phyloP scores from a whole-genome alignment of 35 echinoderm and acorn worm species.

The Lytechinus variegatus region DNA sequence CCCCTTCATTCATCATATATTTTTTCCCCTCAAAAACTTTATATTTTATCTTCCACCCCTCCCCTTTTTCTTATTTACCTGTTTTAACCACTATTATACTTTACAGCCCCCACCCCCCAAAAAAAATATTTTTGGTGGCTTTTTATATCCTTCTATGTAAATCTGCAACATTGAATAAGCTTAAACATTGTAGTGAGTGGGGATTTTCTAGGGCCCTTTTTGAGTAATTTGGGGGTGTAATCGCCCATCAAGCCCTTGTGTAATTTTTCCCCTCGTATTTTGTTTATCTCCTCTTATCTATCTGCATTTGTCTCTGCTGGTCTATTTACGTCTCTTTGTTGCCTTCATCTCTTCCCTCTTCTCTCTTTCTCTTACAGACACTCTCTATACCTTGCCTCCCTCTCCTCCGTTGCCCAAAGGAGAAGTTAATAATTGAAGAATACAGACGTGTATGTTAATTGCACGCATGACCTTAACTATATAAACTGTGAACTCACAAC shows the following conservation, averaged over 20 bases:
- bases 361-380: background rate
- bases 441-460: background rate
- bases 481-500: background rate
- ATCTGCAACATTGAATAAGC: too few species aligned
- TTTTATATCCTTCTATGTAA: too few species aligned
- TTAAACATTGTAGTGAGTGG: too few species aligned
- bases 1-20: too few species aligned
- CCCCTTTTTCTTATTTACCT: background rate
- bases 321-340: background rate
- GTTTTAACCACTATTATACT: background rate
- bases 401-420: background rate
- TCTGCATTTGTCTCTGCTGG: background rate
- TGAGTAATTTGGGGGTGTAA: too few species aligned
- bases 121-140: too few species aligned
- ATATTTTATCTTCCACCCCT: background rate
- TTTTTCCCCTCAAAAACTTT: too few species aligned
- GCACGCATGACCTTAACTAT: background rate
- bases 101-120: background rate
- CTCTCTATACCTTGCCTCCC: background rate
- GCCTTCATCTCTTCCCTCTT: background rate
- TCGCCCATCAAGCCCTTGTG: too few species aligned
- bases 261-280: background rate
- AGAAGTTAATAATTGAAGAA: slow-evolving; percentile 1
- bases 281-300: background rate
- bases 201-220: too few species aligned